Base-by-base conservation (phyloP, 2,113 vertebrate genomes). In the Balaenoptera acutorostrata region DNA sequence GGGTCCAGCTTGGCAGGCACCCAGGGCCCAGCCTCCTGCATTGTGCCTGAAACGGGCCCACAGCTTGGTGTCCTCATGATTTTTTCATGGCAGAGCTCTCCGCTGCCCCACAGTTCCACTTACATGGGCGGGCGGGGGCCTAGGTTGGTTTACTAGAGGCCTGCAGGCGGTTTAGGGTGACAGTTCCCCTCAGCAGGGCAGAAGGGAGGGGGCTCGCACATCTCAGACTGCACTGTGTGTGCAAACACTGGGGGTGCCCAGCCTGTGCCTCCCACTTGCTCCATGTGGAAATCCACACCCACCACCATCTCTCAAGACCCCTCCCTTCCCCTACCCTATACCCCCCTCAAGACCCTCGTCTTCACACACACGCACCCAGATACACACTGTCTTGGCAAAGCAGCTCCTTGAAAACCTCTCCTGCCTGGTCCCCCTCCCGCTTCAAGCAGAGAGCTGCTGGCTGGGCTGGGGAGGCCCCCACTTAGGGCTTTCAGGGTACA, bases 31-130 rank as follows among this genome's bases (percentile, higher is more conserved):
- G 80, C 41, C 75, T 78, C 71, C 68, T 8, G 20, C 64, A 13
- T 13, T 44, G 86, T 93, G 88, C 95, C 91, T 92, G 97, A 96
- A 68, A 85, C 93, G 81, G 97, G 96, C 81, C 92, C 33, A 3
- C 4, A 13, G 85, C 95, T 93, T 52, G 93, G 86, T 63, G 41
- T 80, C 85, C 98, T 98, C 98, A 98, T 98, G 88, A 98, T 85
- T 98, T 90, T 98, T 98, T 98, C 95, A 98, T 98, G 98, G 64
- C 33, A 0, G 89, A 93, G 97, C 83, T 93, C 96, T 95, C 85
- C 7, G 88, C 88, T 52, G 88, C 95, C 69, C 74, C 0, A 7
- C 55, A 77, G 97, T 81, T 98, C 98, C 41, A 0, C 85, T 98
- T 98, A 97, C 98, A 93, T 0, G 7, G 71, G 68, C 64, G 0